Percentiles rank a stretch among this genome's conserved stretches.
Conservation (phyloP, 2,797 vertebrate species). For the Cyclopterus lumpus region DNA sequence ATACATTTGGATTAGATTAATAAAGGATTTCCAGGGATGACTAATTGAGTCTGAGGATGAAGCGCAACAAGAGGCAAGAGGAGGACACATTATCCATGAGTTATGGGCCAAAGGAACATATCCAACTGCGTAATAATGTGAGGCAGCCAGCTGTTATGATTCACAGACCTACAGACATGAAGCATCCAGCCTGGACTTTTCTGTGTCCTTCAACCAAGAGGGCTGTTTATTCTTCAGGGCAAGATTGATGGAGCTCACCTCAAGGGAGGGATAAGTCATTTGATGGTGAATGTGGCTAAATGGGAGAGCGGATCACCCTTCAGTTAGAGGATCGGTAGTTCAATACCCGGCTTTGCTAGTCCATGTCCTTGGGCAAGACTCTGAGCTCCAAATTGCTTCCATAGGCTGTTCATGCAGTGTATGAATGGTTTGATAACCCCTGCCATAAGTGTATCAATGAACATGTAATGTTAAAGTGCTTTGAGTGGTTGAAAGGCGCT, state of each 20-base stretch:
- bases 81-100: constrained; percentile 49
- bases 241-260: constrained; percentile 62
- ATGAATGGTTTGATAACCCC: not conserved
- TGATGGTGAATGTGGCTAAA: not conserved
- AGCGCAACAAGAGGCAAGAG: constrained; percentile 42
- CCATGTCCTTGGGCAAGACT: not conserved
- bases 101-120: constrained; percentile 49
- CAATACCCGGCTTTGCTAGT: not conserved
- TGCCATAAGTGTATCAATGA: not conserved
- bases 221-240: constrained; percentile 56
- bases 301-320: not conserved
- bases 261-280: constrained; percentile 46
- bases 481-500: not conserved
- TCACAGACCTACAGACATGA: constrained; percentile 43
- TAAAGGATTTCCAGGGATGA: constrained; percentile 23
- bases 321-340: not conserved
- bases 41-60: constrained; percentile 49
- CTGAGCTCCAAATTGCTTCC: not conserved
- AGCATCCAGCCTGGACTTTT: constrained; percentile 49
- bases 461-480: not conserved
- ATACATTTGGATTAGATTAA: constrained; percentile 33
- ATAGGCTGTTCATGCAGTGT: not conserved
- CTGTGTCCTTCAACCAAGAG: constrained; percentile 69
- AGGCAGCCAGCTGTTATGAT: constrained; percentile 64
- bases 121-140: constrained; percentile 66